phyloP scores from a whole-genome alignment of 2,888 invertebrate genomes.

The Synanthedon myopaeformis region DNA sequence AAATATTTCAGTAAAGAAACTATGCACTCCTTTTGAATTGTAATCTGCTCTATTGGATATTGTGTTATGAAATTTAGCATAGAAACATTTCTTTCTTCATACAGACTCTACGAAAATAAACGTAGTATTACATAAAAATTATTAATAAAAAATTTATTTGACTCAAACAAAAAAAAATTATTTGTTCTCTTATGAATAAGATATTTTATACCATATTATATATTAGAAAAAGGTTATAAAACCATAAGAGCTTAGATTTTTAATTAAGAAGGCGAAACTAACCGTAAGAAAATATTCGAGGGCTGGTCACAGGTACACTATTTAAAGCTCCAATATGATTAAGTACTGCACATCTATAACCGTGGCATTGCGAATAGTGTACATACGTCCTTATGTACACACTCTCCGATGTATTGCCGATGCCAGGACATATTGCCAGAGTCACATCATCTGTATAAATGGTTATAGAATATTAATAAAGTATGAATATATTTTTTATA shows the following conservation, averaged over 20 bases:
- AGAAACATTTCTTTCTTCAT: no score
- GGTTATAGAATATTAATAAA: neutral
- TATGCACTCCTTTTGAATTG: neutral
- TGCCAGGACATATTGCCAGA: slow-evolving; percentile 90
- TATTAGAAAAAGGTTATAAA: neutral
- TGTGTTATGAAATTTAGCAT: neutral
- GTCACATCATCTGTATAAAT: slow-evolving; percentile 81
- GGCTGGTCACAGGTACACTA: slow-evolving; percentile 87
- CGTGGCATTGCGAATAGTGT: slow-evolving; percentile 90
- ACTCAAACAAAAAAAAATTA: no score
- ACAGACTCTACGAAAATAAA: no score
- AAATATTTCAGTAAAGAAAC: no score
- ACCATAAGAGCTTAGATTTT: neutral
- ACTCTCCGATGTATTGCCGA: slow-evolving; percentile 94
- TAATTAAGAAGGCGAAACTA: slow-evolving; percentile 26
- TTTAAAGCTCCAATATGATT: slow-evolving; percentile 93
- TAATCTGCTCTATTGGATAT: neutral
- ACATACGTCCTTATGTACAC: slow-evolving; percentile 95
- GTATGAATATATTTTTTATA: neutral
- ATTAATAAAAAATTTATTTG: no score
- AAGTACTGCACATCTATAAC: slow-evolving; percentile 91
- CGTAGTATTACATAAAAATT: no score
- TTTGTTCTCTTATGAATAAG: no score
- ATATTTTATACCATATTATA: neutral
- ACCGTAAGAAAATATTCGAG: slow-evolving; percentile 94